Conservation (phyloP, 2,888 invertebrate genomes). For the Cataglyphis altisquamis region DNA sequence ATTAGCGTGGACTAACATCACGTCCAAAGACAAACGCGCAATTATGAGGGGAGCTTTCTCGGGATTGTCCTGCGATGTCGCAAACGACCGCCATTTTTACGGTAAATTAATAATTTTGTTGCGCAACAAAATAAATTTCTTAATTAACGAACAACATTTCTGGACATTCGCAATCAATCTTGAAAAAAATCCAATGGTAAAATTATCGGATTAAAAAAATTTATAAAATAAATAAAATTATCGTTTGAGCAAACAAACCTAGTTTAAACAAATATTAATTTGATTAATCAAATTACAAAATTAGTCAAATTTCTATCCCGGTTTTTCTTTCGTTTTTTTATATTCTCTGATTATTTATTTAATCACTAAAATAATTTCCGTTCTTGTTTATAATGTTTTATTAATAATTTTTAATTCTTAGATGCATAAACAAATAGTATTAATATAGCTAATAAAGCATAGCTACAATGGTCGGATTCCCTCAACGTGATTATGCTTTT, state of each 20-base stretch:
- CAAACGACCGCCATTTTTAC: slow-evolving; percentile 13
- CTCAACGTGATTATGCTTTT: slow-evolving; percentile 64
- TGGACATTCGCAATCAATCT: not conserved
- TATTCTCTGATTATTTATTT: not conserved
- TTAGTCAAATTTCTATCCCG: not conserved
- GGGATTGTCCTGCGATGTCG: not conserved
- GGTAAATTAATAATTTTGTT: not conserved
- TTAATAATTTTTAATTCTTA: slow-evolving; percentile 19
- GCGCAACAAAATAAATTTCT: not conserved
- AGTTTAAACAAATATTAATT: not conserved
- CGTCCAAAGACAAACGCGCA: slow-evolving; percentile 48
- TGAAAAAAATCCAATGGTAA: not conserved
- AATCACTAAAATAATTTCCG: not conserved
- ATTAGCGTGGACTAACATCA: not conserved
- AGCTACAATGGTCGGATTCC: slow-evolving; percentile 72
- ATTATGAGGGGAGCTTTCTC: slow-evolving; percentile 20
- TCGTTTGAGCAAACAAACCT: not conserved
- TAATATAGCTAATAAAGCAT: slow-evolving; percentile 63
- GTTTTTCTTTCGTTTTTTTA: not conserved
- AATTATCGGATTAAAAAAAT: not conserved
- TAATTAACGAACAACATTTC: not conserved
- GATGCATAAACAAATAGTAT: not conserved
- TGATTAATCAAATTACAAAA: not conserved
- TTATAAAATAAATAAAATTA: not conserved
- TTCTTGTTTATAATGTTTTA: not conserved